phyloP scores from a whole-genome alignment of 2,797 vertebrate genomes.

The Tolypeutes matacus region DNA sequence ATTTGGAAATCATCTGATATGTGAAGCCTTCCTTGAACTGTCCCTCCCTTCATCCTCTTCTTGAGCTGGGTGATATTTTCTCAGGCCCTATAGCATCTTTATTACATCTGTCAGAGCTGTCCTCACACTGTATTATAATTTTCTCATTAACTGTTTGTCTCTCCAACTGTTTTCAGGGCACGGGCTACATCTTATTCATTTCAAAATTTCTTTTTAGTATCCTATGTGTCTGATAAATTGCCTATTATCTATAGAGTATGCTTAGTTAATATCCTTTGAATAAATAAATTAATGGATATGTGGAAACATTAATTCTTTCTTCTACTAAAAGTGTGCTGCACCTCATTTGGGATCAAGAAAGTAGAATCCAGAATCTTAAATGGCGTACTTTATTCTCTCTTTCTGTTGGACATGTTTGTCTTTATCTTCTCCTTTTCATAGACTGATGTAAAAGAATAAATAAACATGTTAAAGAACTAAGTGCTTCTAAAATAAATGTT shows the following conservation, averaged over 20 bases:
- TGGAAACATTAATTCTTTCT: background rate
- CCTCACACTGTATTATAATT: background rate
- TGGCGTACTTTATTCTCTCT: background rate
- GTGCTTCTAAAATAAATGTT: background rate
- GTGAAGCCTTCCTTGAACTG: background rate
- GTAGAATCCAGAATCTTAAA: background rate
- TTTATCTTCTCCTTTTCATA: background rate
- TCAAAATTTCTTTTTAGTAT: background rate
- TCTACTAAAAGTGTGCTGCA: background rate
- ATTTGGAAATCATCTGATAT: background rate
- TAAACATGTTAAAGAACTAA: background rate
- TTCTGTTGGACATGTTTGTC: background rate
- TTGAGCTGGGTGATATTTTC: background rate
- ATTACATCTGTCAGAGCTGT: background rate
- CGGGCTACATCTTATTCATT: background rate
- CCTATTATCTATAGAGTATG: background rate
- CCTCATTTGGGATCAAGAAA: background rate
- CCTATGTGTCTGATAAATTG: background rate
- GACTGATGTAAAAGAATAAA: background rate
- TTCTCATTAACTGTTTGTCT: background rate
- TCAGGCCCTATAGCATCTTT: background rate
- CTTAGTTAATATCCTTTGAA: background rate
- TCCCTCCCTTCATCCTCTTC: accelerated
- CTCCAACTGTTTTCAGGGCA: background rate
- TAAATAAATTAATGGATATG: background rate